These are phyloP conservation scores for Glyphotaelius pellucidus DNA, from an alignment of 2,888 invertebrate species.

Conservation along the genomic window DNA sequence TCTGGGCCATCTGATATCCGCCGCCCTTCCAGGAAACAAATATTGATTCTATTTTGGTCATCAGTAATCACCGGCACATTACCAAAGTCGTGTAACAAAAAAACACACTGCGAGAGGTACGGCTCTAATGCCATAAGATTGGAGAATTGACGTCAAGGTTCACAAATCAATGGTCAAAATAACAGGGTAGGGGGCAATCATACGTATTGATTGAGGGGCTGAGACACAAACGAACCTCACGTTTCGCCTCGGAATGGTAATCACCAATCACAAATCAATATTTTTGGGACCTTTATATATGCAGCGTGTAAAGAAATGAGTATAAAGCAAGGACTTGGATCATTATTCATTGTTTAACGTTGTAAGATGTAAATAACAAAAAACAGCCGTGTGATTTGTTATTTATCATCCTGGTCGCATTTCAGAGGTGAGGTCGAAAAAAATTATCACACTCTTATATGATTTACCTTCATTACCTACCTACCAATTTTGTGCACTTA, in stretches of 20 bases:
- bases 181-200: conserved; percentile 40
- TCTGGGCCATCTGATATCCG: not conserved
- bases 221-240: conserved; percentile 42
- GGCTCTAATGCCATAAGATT: conserved; percentile 34
- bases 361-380: not conserved
- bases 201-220: conserved; percentile 36
- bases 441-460: not conserved
- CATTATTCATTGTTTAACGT: not conserved
- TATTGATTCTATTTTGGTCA: conserved; percentile 22
- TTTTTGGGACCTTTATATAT: conserved; percentile 49
- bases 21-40: not conserved
- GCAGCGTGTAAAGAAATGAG: conserved; percentile 25
- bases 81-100: not conserved
- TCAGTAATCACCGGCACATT: not conserved
- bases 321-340: not conserved
- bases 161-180: conserved; percentile 59
- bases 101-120: not conserved
- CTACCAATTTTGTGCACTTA: not conserved
- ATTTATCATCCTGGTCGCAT: not conserved
- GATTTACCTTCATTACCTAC: not conserved
- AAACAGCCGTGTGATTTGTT: not conserved
- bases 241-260: conserved; percentile 51
- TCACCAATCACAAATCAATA: conserved; percentile 59
- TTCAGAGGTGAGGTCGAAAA: not conserved
- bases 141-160: conserved; percentile 56